Evolutionary conservation across 2,113 vertebrate genomes (phyloP).

Genomic region (Thinocorus orbignyianus): DNA sequence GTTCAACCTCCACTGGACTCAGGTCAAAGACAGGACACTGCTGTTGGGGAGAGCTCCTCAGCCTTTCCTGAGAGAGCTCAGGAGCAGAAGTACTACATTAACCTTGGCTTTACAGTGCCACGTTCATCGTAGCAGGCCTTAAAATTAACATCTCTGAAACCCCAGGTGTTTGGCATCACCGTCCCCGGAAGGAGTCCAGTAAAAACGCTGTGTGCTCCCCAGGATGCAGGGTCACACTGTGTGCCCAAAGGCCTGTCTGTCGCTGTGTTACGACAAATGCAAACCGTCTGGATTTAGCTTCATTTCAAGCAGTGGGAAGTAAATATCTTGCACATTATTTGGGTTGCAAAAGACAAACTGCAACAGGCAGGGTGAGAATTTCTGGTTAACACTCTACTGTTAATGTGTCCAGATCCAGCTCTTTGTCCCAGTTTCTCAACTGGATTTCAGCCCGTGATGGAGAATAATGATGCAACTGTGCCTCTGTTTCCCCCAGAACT

Average conservation of each 20-base stretch:
- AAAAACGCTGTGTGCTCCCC: neutral
- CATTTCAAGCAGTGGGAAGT: neutral
- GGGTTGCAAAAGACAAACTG: neutral
- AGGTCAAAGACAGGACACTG: neutral
- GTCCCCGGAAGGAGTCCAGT: neutral
- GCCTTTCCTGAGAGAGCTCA: neutral
- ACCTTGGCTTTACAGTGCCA: neutral
- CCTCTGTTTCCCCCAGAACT: neutral
- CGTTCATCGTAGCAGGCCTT: neutral
- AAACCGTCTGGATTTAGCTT: constrained; percentile 12
- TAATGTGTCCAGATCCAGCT: neutral
- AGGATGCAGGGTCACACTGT: neutral
- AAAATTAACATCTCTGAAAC: neutral
- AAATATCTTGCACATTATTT: neutral
- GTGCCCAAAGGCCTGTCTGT: neutral
- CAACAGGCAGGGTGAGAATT: neutral
- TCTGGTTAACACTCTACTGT: neutral
- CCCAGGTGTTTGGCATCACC: neutral
- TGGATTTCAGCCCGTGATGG: neutral
- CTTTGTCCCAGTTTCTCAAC: neutral
- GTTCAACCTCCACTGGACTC: neutral
- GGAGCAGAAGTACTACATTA: neutral
- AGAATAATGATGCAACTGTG: neutral
- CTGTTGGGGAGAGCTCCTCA: neutral
- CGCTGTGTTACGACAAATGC: neutral